phyloP scores from a whole-genome alignment of 2,888 invertebrate genomes.

The Pseudoips prasinana region DNA sequence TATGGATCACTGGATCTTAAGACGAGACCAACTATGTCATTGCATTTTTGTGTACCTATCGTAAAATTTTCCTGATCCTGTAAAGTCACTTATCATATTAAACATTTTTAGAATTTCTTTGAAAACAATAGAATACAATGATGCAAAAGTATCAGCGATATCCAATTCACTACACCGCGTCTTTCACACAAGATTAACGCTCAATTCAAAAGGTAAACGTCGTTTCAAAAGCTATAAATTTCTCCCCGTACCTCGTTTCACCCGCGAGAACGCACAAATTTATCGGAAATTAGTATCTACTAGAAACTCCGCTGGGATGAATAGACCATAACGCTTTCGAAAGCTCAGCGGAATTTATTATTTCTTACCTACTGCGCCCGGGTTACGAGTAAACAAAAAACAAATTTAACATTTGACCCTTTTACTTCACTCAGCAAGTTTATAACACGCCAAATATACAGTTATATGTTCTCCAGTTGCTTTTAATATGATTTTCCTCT shows the following conservation, averaged over 20 bases:
- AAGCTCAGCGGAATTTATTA: slow-evolving; percentile 34
- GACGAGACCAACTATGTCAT: no score
- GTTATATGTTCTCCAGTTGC: no score
- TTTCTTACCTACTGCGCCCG: slow-evolving; percentile 9
- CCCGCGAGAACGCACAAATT: slow-evolving; percentile 72
- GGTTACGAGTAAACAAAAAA: slow-evolving; percentile 12
- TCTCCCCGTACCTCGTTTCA: slow-evolving; percentile 65
- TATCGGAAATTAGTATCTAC: slow-evolving; percentile 73
- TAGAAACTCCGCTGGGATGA: slow-evolving; percentile 53
- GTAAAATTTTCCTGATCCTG: no score
- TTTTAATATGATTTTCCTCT: no score
- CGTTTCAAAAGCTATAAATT: slow-evolving; percentile 75
- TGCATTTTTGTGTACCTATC: no score
- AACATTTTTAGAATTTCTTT: no score
- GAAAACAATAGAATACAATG: no score
- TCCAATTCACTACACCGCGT: slow-evolving; percentile 39
- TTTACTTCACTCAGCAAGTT: background rate
- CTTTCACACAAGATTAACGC: slow-evolving; percentile 79
- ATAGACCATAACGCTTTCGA: slow-evolving; percentile 38
- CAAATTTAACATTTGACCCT: slow-evolving; percentile 5
- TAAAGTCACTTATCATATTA: no score
- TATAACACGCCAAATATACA: background rate
- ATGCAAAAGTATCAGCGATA: no score
- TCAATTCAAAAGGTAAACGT: slow-evolving; percentile 73
- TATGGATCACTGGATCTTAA: no score